Evolutionary conservation across 2,888 invertebrate genomes (phyloP).

Genomic region (Brenthis hecate): DNA sequence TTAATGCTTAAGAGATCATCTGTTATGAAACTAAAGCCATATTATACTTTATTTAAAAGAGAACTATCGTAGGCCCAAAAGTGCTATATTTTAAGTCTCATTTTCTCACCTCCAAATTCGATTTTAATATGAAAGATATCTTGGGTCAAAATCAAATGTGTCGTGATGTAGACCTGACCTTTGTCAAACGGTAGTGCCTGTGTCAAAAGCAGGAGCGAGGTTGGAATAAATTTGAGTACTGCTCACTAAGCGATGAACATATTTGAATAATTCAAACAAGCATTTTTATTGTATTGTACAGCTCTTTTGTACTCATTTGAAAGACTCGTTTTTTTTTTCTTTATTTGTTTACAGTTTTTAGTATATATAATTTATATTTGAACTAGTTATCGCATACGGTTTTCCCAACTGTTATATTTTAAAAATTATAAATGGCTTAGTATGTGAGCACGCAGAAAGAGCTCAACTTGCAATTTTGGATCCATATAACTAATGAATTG

Average conservation of each 20-base stretch:
- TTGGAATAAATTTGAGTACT: conserved; percentile 26
- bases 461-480: too few species aligned
- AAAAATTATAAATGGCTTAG: too few species aligned
- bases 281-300: conserved; percentile 22
- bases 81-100: not conserved
- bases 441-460: too few species aligned
- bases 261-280: conserved; percentile 27
- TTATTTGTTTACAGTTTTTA: not conserved
- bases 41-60: not conserved
- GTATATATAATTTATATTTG: too few species aligned
- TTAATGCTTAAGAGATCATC: too few species aligned
- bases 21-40: too few species aligned
- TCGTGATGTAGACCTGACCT: conserved; percentile 29
- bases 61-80: not conserved
- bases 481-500: too few species aligned
- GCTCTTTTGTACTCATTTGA: conserved; percentile 1
- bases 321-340: not conserved
- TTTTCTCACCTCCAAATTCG: conserved; percentile 18
- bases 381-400: too few species aligned
- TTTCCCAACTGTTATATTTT: too few species aligned
- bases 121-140: conserved; percentile 27
- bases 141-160: conserved; percentile 31
- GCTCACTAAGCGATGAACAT: conserved; percentile 25
- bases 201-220: conserved; percentile 29
- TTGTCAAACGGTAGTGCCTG: conserved; percentile 26